A percentile compares a stretch with the other conserved stretches of the same genome.
Evolutionary conservation across 2,888 invertebrate species (phyloP).

Genomic region (Cistogaster globosa): DNA sequence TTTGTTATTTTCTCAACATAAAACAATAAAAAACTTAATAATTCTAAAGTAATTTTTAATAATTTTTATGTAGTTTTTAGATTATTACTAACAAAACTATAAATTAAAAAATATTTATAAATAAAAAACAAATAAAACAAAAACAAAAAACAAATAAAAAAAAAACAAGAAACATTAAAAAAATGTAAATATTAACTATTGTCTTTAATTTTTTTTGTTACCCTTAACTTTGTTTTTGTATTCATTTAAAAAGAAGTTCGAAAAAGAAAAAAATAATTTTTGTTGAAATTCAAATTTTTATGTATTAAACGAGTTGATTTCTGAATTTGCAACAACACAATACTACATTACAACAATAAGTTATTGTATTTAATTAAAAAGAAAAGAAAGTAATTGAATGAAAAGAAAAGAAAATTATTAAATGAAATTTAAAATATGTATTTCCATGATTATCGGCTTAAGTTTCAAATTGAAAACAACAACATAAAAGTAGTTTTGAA

Average conservation of each 20-base stretch:
- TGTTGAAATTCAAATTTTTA: not conserved
- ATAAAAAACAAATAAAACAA: slow-evolving; percentile 24
- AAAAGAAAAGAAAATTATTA: slow-evolving; percentile 66
- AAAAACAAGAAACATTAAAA: slow-evolving; percentile 3
- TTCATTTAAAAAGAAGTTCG: not conserved
- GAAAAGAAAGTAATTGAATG: slow-evolving; percentile 73
- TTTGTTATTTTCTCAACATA: slow-evolving; percentile 43
- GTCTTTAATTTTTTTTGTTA: slow-evolving; percentile 38
- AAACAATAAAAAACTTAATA: slow-evolving; percentile 6
- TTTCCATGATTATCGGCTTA: slow-evolving; percentile 75
- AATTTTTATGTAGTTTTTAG: slow-evolving; percentile 61
- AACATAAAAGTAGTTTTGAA: slow-evolving; percentile 70
- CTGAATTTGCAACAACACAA: slow-evolving; percentile 16
- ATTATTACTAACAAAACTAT: slow-evolving; percentile 65
- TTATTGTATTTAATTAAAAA: slow-evolving; percentile 28
- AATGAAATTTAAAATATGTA: slow-evolving; percentile 54
- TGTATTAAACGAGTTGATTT: slow-evolving; percentile 14
- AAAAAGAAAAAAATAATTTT: not conserved
- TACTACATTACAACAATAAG: slow-evolving; percentile 13
- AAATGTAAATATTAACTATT: slow-evolving; percentile 54
- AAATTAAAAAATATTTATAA: slow-evolving; percentile 33
- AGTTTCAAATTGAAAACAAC: slow-evolving; percentile 28
- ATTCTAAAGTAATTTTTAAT: slow-evolving; percentile 54
- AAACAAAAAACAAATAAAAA: slow-evolving; percentile 5
- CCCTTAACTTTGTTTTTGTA: too few relatives aligned